Percentiles rank a stretch among this genome's conserved stretches.
phyloP scores from a whole-genome alignment of 2,113 vertebrate species.

The Chaetura pelagica region DNA sequence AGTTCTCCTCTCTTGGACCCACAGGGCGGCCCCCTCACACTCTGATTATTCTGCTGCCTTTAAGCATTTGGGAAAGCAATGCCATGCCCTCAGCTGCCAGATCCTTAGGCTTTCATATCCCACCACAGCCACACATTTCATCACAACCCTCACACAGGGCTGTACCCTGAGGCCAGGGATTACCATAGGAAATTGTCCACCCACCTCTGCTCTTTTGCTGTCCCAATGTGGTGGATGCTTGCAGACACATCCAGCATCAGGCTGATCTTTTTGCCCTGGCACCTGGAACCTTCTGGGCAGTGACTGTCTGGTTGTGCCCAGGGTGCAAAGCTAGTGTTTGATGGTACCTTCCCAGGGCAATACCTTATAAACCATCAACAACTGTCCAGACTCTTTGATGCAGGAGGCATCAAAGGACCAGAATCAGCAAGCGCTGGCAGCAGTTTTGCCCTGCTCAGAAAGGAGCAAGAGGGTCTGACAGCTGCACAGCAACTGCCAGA shows the following conservation, averaged over 20 bases:
- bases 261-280: background rate
- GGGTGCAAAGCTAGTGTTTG: background rate
- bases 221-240: rapidly evolving
- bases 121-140: background rate
- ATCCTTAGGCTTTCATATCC: background rate
- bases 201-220: background rate
- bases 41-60: rapidly evolving
- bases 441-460: background rate
- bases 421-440: background rate
- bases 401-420: background rate
- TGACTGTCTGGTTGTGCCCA: background rate
- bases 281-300: background rate
- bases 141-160: background rate
- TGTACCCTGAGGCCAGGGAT: background rate
- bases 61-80: background rate
- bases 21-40: background rate
- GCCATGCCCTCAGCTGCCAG: background rate
- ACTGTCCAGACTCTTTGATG: background rate
- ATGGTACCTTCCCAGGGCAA: background rate
- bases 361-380: background rate
- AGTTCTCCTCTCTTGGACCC: background rate
- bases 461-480: background rate
- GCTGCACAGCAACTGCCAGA: background rate
- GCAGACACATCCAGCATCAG: background rate
- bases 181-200: background rate